These are phyloP conservation scores for Zaprionus davidi DNA, from an alignment of 1,140 invertebrate species.

Conservation along the genomic window DNA sequence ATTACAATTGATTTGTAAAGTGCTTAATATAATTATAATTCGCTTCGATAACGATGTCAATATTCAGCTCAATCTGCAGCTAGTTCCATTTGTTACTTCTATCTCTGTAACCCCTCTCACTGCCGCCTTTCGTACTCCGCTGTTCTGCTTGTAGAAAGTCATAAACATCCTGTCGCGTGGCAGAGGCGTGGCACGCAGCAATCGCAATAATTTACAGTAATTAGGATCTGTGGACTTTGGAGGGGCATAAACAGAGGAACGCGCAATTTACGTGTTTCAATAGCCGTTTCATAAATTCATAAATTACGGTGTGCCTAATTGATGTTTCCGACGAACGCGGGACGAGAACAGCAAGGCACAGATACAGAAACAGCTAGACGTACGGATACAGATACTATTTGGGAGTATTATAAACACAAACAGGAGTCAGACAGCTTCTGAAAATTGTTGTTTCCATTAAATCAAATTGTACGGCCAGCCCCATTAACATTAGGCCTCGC, in stretches of 20 bases:
- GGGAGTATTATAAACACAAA: not conserved
- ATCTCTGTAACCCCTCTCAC: not conserved
- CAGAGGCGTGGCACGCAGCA: slow-evolving; percentile 63
- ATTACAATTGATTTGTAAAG: slow-evolving; percentile 3
- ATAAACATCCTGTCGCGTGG: slow-evolving; percentile 79
- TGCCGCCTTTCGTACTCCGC: not conserved
- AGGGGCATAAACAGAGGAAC: slow-evolving; percentile 33
- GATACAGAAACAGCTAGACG: not conserved
- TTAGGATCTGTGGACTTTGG: slow-evolving; percentile 45
- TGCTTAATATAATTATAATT: not conserved
- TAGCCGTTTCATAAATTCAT: slow-evolving; percentile 64
- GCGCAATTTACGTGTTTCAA: slow-evolving; percentile 48
- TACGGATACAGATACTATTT: not conserved
- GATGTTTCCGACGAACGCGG: slow-evolving; percentile 59
- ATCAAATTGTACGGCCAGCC: slow-evolving; percentile 63
- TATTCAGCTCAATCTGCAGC: not conserved
- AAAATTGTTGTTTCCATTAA: slow-evolving; percentile 70
- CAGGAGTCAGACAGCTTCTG: not conserved
- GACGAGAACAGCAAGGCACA: not conserved
- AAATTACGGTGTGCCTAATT: slow-evolving; percentile 65
- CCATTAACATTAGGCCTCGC: slow-evolving; percentile 51
- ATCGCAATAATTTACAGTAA: slow-evolving; percentile 49
- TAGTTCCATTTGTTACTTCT: slow-evolving; percentile 1
- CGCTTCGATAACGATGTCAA: slow-evolving; percentile 6
- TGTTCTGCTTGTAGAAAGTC: not conserved